Evolutionary conservation across 2,113 vertebrate species (phyloP).

Genomic region (Motacilla alba): DNA sequence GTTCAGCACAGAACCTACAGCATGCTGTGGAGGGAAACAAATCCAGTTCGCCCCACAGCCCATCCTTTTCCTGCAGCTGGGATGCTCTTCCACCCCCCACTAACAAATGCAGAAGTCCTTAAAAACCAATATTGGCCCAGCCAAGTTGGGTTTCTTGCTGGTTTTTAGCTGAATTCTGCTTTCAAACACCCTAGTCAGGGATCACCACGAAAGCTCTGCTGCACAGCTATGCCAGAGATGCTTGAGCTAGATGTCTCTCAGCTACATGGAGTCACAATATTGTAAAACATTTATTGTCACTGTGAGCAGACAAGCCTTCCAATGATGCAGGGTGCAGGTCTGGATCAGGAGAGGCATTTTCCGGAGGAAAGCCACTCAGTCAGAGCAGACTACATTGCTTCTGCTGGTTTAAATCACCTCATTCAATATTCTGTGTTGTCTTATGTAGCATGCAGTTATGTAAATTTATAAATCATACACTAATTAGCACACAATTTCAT

Average conservation of each 20-base stretch:
- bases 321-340: neutral
- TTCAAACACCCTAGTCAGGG: neutral
- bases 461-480: slow-evolving; percentile 54
- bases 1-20: neutral
- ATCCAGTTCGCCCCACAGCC: neutral
- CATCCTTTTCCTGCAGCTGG: neutral
- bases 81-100: neutral
- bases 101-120: neutral
- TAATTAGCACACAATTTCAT: slow-evolving; percentile 61
- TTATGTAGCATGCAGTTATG: slow-evolving; percentile 36
- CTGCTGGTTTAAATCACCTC: slow-evolving; percentile 19
- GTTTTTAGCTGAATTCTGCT: neutral
- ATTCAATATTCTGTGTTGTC: slow-evolving; percentile 51
- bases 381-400: neutral
- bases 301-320: neutral
- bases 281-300: neutral
- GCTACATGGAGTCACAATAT: neutral
- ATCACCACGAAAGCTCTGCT: neutral
- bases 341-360: neutral
- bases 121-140: neutral
- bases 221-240: neutral
- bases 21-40: neutral
- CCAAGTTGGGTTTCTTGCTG: neutral
- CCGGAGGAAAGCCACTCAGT: neutral
- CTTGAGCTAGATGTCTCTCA: neutral